phyloP scores from a whole-genome alignment of 2,888 invertebrate species.

The Monochamus alternatus region DNA sequence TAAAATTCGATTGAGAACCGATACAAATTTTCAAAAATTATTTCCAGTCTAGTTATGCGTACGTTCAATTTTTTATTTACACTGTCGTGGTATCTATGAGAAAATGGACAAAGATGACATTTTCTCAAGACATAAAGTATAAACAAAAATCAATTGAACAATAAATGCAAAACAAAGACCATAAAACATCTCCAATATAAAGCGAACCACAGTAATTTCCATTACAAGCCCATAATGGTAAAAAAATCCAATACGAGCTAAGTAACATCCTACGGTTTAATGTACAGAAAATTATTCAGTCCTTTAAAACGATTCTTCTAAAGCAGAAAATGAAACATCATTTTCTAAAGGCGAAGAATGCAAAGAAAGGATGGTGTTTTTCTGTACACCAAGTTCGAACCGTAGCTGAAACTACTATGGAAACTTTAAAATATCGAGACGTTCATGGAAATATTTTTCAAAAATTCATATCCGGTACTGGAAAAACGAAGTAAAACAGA shows the following conservation, averaged over 20 bases:
- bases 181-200: background rate
- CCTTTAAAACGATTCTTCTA: background rate
- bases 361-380: background rate
- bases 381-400: background rate
- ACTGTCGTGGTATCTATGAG: background rate
- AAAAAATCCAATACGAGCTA: background rate
- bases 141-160: background rate
- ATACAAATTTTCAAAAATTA: background rate
- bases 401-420: background rate
- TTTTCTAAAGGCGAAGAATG: conserved; percentile 19
- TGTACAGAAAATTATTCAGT: background rate
- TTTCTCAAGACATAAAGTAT: background rate
- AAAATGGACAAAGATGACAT: conserved; percentile 19
- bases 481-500: background rate
- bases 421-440: background rate
- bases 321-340: conserved; percentile 14
- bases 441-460: background rate
- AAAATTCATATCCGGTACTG: background rate
- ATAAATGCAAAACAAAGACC: background rate
- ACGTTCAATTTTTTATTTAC: background rate
- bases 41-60: background rate
- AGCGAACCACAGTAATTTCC: background rate
- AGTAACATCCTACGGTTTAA: background rate
- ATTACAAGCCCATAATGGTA: background rate
- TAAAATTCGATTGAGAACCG: background rate